These are phyloP conservation scores for Microvelia longipes DNA, from an alignment of 1,140 invertebrate species.

Conservation along the genomic window DNA sequence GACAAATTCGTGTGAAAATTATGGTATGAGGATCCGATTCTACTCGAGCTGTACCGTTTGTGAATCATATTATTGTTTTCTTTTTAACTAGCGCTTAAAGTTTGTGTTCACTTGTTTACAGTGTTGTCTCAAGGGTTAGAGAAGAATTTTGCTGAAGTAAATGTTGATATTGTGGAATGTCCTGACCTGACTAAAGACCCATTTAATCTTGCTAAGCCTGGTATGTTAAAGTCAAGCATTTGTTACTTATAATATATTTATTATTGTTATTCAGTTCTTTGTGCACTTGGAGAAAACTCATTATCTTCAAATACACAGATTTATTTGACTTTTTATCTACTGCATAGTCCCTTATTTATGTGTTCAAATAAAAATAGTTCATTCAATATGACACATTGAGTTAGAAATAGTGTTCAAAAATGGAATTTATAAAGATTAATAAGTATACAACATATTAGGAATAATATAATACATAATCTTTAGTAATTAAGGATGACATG, in stretches of 20 bases:
- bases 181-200: constrained; percentile 64
- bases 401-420: not conserved
- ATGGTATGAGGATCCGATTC: no score
- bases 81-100: no score
- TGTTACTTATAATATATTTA: no score
- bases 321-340: not conserved
- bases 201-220: constrained; percentile 56
- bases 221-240: no score
- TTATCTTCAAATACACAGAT: not conserved
- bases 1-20: no score
- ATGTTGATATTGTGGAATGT: constrained; percentile 60
- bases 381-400: not conserved
- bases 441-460: no score
- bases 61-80: no score
- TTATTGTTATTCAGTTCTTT: not conserved
- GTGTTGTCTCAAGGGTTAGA: constrained; percentile 52
- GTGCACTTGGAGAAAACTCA: not conserved
- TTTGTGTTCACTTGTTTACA: constrained; percentile 31
- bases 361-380: not conserved
- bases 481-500: no score
- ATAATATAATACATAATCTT: no score
- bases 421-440: no score
- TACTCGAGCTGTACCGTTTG: no score
- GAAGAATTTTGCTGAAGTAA: constrained; percentile 51
- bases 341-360: not conserved